Evolutionary conservation across 2,113 vertebrate species (phyloP).

Genomic region (Myotis brandtii): DNA sequence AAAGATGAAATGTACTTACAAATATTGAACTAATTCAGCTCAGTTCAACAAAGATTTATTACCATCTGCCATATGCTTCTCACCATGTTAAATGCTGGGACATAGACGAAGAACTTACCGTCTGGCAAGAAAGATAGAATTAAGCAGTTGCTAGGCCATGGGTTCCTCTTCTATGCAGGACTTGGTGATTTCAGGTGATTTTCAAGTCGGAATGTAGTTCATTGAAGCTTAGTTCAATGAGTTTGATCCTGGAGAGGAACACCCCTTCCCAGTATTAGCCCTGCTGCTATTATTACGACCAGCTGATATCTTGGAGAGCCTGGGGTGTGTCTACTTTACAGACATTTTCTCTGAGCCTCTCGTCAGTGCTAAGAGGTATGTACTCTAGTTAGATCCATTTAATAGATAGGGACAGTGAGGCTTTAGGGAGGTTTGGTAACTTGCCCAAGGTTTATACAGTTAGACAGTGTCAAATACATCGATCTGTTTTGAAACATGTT

Average conservation of each 20-base stretch:
- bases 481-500: neutral
- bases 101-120: neutral
- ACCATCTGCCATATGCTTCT: neutral
- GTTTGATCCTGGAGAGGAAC: neutral
- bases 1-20: neutral
- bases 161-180: neutral
- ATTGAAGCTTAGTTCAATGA: neutral
- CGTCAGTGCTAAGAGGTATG: neutral
- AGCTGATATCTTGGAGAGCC: neutral
- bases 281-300: neutral
- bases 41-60: neutral
- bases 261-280: rapidly evolving
- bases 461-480: neutral
- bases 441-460: neutral
- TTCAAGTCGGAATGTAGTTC: neutral
- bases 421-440: neutral
- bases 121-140: neutral
- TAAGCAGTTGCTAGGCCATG: neutral
- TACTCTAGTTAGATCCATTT: neutral
- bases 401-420: neutral
- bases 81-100: neutral
- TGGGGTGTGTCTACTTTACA: neutral
- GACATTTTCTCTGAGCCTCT: neutral
- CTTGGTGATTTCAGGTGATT: neutral
- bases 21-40: neutral